Evolutionary conservation across 1,140 invertebrate species (phyloP).

Genomic region (Dinoponera quadriceps): DNA sequence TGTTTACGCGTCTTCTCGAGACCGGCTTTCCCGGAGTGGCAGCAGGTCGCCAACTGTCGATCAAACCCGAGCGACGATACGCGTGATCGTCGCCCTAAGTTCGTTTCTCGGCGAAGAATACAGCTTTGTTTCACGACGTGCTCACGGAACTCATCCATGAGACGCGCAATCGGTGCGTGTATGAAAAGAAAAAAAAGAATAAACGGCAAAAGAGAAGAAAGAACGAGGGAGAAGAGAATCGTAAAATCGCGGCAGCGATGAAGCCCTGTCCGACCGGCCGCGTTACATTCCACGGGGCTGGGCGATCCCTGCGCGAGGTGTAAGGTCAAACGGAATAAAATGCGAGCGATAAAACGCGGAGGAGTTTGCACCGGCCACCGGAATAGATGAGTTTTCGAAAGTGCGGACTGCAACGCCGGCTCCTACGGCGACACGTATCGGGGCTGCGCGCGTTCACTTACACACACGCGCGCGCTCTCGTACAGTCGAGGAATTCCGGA

Average conservation of each 20-base stretch:
- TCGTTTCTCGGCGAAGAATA: neutral
- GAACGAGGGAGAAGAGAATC: neutral
- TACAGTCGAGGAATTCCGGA: constrained; percentile 49
- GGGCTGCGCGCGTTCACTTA: neutral
- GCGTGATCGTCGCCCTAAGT: neutral
- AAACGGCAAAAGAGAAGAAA: neutral
- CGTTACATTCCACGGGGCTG: neutral
- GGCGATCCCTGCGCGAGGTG: neutral
- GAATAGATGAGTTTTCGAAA: constrained; percentile 48
- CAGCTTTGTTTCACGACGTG: constrained; percentile 9
- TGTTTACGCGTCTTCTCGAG: no score
- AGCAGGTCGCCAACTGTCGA: constrained; percentile 24
- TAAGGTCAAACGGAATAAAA: constrained; percentile 15
- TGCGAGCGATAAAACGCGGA: constrained; percentile 21
- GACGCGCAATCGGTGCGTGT: neutral
- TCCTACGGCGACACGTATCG: constrained; percentile 9
- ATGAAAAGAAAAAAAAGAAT: neutral
- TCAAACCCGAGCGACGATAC: constrained; percentile 18
- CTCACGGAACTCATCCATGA: neutral
- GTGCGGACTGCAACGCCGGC: constrained; percentile 10
- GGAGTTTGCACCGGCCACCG: neutral
- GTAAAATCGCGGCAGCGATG: neutral
- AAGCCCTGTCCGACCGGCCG: neutral
- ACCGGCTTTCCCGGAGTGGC: no score
- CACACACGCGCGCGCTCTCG: neutral